Conservation (phyloP, 2,888 invertebrate species). For the Diogma glabrata region DNA sequence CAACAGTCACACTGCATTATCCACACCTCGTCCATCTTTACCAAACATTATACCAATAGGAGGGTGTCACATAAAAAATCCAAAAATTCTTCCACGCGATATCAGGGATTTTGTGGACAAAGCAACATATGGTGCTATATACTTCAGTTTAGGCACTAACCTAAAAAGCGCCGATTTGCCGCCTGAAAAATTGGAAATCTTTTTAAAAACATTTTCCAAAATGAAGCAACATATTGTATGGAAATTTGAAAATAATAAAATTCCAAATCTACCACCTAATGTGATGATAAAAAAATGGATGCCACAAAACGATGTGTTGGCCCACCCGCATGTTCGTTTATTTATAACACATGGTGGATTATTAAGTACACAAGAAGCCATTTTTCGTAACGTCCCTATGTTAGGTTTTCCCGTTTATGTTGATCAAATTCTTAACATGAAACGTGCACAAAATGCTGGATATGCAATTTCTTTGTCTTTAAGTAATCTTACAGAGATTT, state of each 20-base stretch:
- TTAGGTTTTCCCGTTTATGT: constrained; percentile 29
- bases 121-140: constrained; percentile 37
- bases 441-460: constrained; percentile 30
- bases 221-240: constrained; percentile 37
- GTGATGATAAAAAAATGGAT: constrained; percentile 41
- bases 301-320: constrained; percentile 41
- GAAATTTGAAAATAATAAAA: constrained; percentile 38
- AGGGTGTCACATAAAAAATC: constrained; percentile 41
- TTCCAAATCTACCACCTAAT: constrained; percentile 32
- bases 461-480: constrained; percentile 32
- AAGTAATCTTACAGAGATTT: constrained; percentile 27
- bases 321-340: constrained; percentile 35
- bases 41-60: constrained; percentile 41
- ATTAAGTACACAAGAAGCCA: constrained; percentile 36
- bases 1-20: constrained; percentile 39
- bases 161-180: constrained; percentile 26
- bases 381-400: constrained; percentile 36
- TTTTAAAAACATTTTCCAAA: constrained; percentile 34
- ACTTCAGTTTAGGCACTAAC: constrained; percentile 35
- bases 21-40: constrained; percentile 35
- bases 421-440: constrained; percentile 31
- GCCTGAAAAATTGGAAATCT: constrained; percentile 28
- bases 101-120: constrained; percentile 35
- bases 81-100: constrained; percentile 29
- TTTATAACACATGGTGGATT: constrained; percentile 39